A percentile compares a stretch with the other conserved stretches of the same genome.
Evolutionary conservation across 2,113 vertebrate species (phyloP).

Genomic region (Struthidea cinerea): DNA sequence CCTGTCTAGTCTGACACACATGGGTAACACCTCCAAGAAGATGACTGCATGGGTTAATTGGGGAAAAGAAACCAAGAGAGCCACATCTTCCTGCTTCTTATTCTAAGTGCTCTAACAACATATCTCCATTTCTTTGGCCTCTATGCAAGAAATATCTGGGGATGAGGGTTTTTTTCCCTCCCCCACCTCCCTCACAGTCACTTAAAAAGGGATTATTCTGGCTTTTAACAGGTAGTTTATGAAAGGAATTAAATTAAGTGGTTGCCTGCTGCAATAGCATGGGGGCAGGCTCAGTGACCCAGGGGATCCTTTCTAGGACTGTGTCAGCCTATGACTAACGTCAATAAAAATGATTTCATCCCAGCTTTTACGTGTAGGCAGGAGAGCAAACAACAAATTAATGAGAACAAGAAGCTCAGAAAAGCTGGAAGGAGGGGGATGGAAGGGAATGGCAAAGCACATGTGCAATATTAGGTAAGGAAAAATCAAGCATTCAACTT

Average conservation of each 20-base stretch:
- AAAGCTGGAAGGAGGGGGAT: neutral
- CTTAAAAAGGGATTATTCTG: neutral
- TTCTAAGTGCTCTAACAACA: neutral
- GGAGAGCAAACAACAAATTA: constrained; percentile 30
- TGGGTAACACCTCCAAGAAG: neutral
- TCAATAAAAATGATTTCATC: constrained; percentile 38
- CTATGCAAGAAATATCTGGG: neutral
- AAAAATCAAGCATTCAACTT: neutral
- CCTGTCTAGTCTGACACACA: neutral
- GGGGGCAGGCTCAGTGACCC: neutral
- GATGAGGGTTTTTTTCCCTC: neutral
- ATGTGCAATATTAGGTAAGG: rapidly evolving
- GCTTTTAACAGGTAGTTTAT: constrained; percentile 12
- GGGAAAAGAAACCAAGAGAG: neutral
- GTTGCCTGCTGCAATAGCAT: neutral
- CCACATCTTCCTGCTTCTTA: neutral
- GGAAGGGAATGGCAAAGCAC: neutral
- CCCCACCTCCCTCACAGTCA: neutral
- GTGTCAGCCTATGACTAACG: neutral
- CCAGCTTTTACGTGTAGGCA: neutral
- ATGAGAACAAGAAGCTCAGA: constrained; percentile 21
- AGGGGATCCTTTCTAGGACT: neutral
- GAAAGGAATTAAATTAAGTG: neutral
- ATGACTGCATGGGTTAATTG: neutral
- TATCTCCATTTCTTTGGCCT: neutral